Evolutionary conservation across 1,140 invertebrate species (phyloP).

Genomic region (Drosophila athabasca): DNA sequence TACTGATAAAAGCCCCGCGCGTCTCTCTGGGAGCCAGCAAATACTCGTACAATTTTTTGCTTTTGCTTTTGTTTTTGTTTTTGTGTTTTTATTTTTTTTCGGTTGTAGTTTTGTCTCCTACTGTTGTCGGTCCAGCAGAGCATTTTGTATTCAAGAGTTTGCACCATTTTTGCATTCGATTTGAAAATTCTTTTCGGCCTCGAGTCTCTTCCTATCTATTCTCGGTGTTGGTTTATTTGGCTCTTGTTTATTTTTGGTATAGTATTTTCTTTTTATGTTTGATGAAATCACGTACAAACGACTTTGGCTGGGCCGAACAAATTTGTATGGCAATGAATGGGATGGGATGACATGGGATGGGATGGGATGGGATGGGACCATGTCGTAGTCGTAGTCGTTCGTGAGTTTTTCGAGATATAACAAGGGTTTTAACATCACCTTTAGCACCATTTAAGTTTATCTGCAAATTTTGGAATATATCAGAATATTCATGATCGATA

Average conservation of each 20-base stretch:
- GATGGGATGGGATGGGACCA: slow-evolving; percentile 31
- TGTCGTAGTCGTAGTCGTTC: background rate
- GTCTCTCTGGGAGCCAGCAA: slow-evolving; percentile 12
- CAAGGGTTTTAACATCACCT: no score
- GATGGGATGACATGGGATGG: slow-evolving; percentile 43
- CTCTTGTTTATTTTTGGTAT: slow-evolving; percentile 46
- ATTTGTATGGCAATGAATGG: slow-evolving; percentile 29
- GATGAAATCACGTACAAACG: slow-evolving; percentile 78
- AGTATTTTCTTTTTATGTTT: slow-evolving; percentile 67
- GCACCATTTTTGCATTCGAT: slow-evolving; percentile 82
- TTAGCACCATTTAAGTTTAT: no score
- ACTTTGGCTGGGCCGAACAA: slow-evolving; percentile 45
- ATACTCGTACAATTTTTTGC: slow-evolving; percentile 26
- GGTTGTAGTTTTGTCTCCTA: slow-evolving; percentile 33
- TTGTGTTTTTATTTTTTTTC: slow-evolving; percentile 46
- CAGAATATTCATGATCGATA: no score
- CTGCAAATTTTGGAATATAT: no score
- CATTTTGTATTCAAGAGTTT: slow-evolving; percentile 79
- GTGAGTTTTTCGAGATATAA: background rate
- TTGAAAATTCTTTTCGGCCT: slow-evolving; percentile 69
- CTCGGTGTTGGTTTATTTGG: slow-evolving; percentile 11
- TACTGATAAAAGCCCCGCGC: slow-evolving; percentile 26
- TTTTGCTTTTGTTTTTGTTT: slow-evolving; percentile 21
- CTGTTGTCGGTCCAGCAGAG: slow-evolving; percentile 36
- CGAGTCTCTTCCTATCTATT: slow-evolving; percentile 1